Evolutionary conservation across 2,113 vertebrate species (phyloP).

Genomic region (Xiphophorus hellerii): DNA sequence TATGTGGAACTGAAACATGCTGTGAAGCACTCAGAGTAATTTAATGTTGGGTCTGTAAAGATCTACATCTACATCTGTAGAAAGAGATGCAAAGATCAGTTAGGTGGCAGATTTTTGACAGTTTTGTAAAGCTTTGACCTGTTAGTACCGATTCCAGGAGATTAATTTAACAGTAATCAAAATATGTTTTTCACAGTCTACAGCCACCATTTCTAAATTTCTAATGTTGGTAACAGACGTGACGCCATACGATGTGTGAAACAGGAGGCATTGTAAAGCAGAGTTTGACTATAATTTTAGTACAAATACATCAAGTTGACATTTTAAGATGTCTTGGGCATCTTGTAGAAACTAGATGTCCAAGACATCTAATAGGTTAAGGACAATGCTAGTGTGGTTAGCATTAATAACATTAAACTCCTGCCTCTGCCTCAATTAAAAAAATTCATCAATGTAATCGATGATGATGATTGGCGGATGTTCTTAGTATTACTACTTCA

Average conservation of each 20-base stretch:
- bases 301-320: background rate
- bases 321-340: background rate
- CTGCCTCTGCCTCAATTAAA: background rate
- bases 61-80: conserved; percentile 31
- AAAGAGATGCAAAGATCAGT: background rate
- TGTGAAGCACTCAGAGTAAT: conserved; percentile 46
- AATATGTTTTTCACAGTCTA: background rate
- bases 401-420: background rate
- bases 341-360: background rate
- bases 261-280: background rate
- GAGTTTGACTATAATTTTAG: background rate
- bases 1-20: conserved; percentile 36
- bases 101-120: background rate
- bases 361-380: too few relatives aligned
- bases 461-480: too few relatives aligned
- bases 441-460: too few relatives aligned
- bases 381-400: background rate
- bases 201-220: background rate
- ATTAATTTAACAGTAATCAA: background rate
- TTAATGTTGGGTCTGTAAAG: conserved; percentile 34
- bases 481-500: too few relatives aligned
- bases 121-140: background rate
- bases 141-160: too few relatives aligned
- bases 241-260: too few relatives aligned
- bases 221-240: too few relatives aligned